Base-by-base conservation (phyloP, 1,140 invertebrate species). In the Eciton burchellii region DNA sequence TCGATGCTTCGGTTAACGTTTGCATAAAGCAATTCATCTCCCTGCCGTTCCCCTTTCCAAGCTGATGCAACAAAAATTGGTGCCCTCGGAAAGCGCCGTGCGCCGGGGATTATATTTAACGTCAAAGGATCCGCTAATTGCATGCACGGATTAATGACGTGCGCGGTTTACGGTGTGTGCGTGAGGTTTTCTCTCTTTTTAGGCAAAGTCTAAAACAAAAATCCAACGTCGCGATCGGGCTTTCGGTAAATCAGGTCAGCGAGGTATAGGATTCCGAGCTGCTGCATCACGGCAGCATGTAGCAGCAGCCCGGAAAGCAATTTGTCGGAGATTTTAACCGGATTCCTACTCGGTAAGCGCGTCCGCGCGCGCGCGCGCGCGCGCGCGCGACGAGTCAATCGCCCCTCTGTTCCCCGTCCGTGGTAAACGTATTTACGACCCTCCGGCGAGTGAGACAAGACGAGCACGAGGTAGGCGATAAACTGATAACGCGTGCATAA, bases 401-500 rank as follows among this genome's bases (percentile, higher is more conserved):
- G 72, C 57, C 19, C 8, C 3, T n/a, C 19, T 19, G n/a, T 54
- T n/a, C 52, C 49, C n/a, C 3, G 16, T 29, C 19, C 21, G 14
- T 3, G 70, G 47, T 52, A 65, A 84, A 26, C 73, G 71, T 59
- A 65, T 87, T 87, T 87, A 84, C 43, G 52, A 47, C 41, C 63
- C 74, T 71, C 70, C 54, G 45, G n/a, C 71, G 47, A 54, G 73
- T 47, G 56, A 47, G 45, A 45, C 82, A 68, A 83, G 60, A 66
- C 81, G 14, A 56, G 26, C 49, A 57, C 68, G 29, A 72, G 54
- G 45, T 35, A 77, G 41, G 41, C 66, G 72, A 88, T 84, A 87
- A 84, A 88, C 70, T 77, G 71, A 87, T 88, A 88, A 88, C 70
- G 83, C 41, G 11, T 41, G 72, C 52, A 43, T 59, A 82, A 77